These are phyloP conservation scores for Nemapogon koenigi DNA, from an alignment of 2,888 invertebrate genomes.

Conservation along the genomic window DNA sequence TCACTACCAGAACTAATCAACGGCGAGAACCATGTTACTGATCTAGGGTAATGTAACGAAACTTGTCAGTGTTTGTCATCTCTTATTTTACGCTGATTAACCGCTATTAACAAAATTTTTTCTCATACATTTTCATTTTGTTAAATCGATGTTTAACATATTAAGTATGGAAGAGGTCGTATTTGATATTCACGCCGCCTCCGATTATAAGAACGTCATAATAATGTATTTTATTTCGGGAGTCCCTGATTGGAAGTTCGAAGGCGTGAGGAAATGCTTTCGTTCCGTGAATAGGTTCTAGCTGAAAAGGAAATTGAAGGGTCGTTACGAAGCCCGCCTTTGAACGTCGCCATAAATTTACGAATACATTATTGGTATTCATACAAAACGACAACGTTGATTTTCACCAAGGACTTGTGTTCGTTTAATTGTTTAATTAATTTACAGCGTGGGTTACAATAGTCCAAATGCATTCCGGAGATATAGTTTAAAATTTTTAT, in stretches of 20 bases:
- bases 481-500: too few species aligned
- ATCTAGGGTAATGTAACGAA: too few species aligned
- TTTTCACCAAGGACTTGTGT: conserved; percentile 6
- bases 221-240: conserved; percentile 37
- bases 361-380: conserved; percentile 39
- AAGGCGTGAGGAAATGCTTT: conserved; percentile 42
- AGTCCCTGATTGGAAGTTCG: conserved; percentile 41
- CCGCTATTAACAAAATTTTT: too few species aligned
- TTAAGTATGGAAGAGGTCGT: conserved; percentile 23
- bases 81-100: too few species aligned
- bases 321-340: conserved; percentile 43
- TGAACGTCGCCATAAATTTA: conserved; percentile 43
- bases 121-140: too few species aligned
- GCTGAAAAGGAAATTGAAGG: conserved; percentile 56
- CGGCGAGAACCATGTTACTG: too few species aligned
- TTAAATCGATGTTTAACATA: too few species aligned
- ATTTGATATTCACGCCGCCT: conserved; percentile 45
- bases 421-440: not conserved
- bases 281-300: conserved; percentile 46
- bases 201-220: conserved; percentile 31
- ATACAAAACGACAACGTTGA: conserved; percentile 22
- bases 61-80: too few species aligned
- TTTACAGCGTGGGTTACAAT: too few species aligned
- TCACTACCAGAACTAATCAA: too few species aligned
- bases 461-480: too few species aligned